Evolutionary conservation across 2,888 invertebrate genomes (phyloP), one percentile per base, ranked within the genome.

Genomic region (Venusia cambrica): DNA sequence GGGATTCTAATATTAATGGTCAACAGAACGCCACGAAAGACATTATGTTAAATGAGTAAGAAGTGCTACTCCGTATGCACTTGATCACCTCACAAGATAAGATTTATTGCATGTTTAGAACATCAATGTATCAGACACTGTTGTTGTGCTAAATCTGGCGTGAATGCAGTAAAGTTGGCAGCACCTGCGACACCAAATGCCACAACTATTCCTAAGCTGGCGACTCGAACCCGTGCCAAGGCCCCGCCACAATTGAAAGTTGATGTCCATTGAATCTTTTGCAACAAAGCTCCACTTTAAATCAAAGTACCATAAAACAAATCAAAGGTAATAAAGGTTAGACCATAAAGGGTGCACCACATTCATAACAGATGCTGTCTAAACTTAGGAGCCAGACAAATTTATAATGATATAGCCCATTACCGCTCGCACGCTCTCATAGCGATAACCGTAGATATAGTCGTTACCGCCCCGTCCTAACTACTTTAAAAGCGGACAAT

Each of bases 391-490:
- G 62, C 71, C 66, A 79, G 73, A 78, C 76, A 75, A 77, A 75
- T 77, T 80, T 62, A 74, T 78, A 74, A 81, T 71, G 72, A 72
- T 71, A 73, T 69, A 66, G 64, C 69, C 77, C 74, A 80, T 80
- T 78, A 74, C 65, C 66, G 63, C 61, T 64, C 54, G 50, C 63
- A 57, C 58, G 59, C 52, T 51, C 57, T 65, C 67, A 66, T 75
- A 74, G 73, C 73, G 70, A 74, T 80, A 78, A 74, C 70, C 62
- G 62, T 73, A 70, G 67, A 74, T 73, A 70, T 68, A 73, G 64
- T 65, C 72, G 68, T 79, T 69, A 73, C 60, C 58, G 61, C 64
- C 63, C 57, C 60, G 57, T 56, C 64, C 62, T 49, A 61, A 64
- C 67, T 65, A 70, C 63, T 75, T 69, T 72, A 64, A 73, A 74